A percentile compares a stretch with the other conserved stretches of the same genome.
Evolutionary conservation across 53 echinoderm and acorn worm species (phyloP).

Genomic region (Paelopatides confundens): DNA sequence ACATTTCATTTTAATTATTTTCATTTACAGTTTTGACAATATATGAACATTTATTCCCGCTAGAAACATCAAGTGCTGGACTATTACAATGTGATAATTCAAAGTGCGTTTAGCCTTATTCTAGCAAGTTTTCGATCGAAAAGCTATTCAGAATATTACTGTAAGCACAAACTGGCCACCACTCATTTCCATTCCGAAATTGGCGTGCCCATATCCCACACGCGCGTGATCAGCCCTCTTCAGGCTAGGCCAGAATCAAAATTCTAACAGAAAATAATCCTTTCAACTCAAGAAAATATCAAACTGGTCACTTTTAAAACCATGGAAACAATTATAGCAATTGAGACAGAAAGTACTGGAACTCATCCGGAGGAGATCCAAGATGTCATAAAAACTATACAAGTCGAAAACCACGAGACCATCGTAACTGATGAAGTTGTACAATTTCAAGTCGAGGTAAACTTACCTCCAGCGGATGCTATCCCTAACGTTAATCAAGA

Average conservation of each 20-base stretch:
- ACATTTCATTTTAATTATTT: no score
- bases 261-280: slow-evolving; percentile 16
- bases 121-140: not conserved
- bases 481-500: not conserved
- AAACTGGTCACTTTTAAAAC: slow-evolving; percentile 1
- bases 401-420: not conserved
- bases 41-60: no score
- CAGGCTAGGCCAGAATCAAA: slow-evolving; percentile 30
- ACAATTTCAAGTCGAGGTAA: not conserved
- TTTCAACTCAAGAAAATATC: not conserved
- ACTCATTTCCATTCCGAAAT: not conserved
- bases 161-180: not conserved
- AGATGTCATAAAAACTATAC: not conserved
- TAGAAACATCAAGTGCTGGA: no score
- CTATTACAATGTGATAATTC: no score
- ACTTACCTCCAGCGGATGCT: not conserved
- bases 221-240: slow-evolving; percentile 1
- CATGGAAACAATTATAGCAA: not conserved
- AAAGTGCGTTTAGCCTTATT: not conserved
- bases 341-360: not conserved
- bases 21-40: no score
- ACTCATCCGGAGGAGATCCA: not conserved
- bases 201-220: slow-evolving; percentile 17
- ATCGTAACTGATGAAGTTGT: not conserved
- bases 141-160: not conserved